Evolutionary conservation across 2,797 vertebrate species (phyloP), one percentile per base, ranked within the genome.

Genomic region (Ispidina lecontei): DNA sequence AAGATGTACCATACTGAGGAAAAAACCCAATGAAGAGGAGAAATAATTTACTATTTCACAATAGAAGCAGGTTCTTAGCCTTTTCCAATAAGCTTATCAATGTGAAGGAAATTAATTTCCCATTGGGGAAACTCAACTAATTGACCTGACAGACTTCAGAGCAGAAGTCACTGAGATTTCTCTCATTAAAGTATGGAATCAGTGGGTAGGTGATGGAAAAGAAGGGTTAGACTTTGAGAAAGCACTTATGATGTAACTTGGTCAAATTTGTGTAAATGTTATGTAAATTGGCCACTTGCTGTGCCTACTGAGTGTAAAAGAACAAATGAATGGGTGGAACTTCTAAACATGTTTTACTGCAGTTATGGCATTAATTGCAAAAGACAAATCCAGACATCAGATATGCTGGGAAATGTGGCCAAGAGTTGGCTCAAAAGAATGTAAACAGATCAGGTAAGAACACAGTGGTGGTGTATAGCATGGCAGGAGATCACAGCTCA

Each of bases 101-200:
- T 8, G 14, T 0, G 0, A 68, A 67, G 7, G 19, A 70, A 82
- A 62, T 35, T 35, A 3, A 59, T 22, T 58, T 75, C 33, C 22
- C 7, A 0, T 52, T 28, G 22, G 8, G 29, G 12, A 81, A 33
- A 26, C 25, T 63, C 35, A 89, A 29, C n/a, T 69, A 3, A 41
- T 65, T 59, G 21, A 75, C 16, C 22, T 47, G 18, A 77, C 0
- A 31, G 12, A 80, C 23, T 74, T 7, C 21, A 29, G 41, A 52
- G 41, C 26, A 81, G 54, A 44, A 59, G 56, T 49, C 71, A 78
- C 35, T 5, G 13, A 82, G 23, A 41, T 16, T 28, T 28, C 25
- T 41, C 47, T 71, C 41, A 37, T 8, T 65, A 3, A 26, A 77
- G 12, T 23, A 52, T 19, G 25, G 63, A 47, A 92, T 47, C 41